Base-by-base conservation (phyloP, 2,113 vertebrate genomes). In the Spea multiplicata region DNA sequence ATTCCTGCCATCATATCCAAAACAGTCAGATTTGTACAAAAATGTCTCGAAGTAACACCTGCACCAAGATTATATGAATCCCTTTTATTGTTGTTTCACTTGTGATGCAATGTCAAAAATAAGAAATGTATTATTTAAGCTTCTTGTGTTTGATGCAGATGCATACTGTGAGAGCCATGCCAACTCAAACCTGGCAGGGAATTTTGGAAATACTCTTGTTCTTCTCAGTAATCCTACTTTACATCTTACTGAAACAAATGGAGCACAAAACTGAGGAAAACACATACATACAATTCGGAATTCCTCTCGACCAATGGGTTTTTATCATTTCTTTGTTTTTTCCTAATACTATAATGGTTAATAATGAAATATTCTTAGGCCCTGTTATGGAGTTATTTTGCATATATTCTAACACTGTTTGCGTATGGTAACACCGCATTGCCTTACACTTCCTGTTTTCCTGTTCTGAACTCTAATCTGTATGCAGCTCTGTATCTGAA, bases 131-230 rank as follows among this genome's bases (percentile, higher is more conserved):
- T 79, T 79, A 72, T 78, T 78, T 71, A 68, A 64, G 62, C 44
- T n/a, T 70, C 70, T 73, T 73, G 52, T 55, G 66, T 66, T 66
- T 72, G 52, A 73, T 79, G 52, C 77, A 67, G 62, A 67, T 79
- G 69, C 70, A 66, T 46, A 55, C 61, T 73, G n/a, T 48, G 70
- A 66, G 64, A 57, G 46, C 44, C 70, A 66, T 73, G 70, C 70
- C 70, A 73, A 55, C 70, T 59, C 44, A 30, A 67, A 73, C 50
- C 65, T 79, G 71, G 77, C 70, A 78, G 61, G 50, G 69, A 71
- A 53, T 79, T 66, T 66, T 73, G 62, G 61, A 79, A 66, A 73
- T 47, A 65, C 66, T 71, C 69, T 45, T 79, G 46, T 44, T 73
- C 12, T 13, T n/a, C 50, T 79, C 62, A 16, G 44, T 17, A 59